Percentiles rank a stretch among this genome's conserved stretches.
These are phyloP conservation scores for Mycteria americana DNA, from an alignment of 2,797 vertebrate species.

Conservation along the genomic window DNA sequence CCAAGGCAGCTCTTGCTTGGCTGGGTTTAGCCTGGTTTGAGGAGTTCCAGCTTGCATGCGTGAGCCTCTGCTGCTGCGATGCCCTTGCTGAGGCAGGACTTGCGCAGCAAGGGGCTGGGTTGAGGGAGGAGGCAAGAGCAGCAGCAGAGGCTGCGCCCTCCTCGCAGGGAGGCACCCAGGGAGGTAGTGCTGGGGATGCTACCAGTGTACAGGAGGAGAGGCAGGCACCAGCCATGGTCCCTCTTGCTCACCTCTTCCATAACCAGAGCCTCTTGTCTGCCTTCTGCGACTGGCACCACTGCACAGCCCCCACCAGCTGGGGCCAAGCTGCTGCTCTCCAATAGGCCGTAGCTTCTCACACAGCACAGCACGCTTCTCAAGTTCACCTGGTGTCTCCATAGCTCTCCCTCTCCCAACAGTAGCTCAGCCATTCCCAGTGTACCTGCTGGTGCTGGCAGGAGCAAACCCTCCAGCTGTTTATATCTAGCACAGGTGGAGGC, in stretches of 20 bases:
- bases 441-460: background rate
- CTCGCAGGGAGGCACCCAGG: rapidly evolving
- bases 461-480: background rate
- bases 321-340: background rate
- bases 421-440: background rate
- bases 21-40: background rate
- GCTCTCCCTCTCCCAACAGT: background rate
- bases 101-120: rapidly evolving
- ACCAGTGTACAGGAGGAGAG: background rate
- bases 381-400: rapidly evolving
- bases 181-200: background rate
- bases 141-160: rapidly evolving
- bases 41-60: rapidly evolving
- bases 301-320: rapidly evolving
- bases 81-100: background rate
- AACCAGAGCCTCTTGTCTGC: background rate
- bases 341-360: too few relatives aligned
- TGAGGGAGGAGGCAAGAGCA: background rate
- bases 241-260: rapidly evolving
- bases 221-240: rapidly evolving
- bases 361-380: rapidly evolving
- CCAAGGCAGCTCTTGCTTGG: background rate
- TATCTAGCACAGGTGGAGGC: background rate
- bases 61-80: rapidly evolving
- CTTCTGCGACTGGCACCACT: rapidly evolving